Evolutionary conservation across 2,113 vertebrate species (phyloP).

Genomic region (Sylvietta virens): DNA sequence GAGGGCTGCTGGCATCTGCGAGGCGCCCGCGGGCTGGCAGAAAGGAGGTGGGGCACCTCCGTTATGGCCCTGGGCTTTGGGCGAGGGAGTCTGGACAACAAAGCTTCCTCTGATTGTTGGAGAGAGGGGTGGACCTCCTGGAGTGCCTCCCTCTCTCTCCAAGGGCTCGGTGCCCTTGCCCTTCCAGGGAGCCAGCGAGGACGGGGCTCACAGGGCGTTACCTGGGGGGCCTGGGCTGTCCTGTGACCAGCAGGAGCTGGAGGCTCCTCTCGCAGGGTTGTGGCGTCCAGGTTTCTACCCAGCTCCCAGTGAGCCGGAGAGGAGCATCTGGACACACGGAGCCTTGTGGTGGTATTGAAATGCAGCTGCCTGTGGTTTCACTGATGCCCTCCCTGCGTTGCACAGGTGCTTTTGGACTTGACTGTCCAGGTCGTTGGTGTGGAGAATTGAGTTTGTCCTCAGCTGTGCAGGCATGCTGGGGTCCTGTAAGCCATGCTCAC

Average conservation of each 20-base stretch:
- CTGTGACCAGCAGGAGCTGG: not conserved
- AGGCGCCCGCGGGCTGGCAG: not conserved
- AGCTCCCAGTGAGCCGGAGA: rapidly evolving
- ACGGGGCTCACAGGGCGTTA: rapidly evolving
- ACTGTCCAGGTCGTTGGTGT: not conserved
- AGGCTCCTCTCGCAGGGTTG: not conserved
- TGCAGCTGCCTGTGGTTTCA: not conserved
- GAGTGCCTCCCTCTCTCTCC: not conserved
- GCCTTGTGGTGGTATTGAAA: rapidly evolving
- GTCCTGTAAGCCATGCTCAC: rapidly evolving
- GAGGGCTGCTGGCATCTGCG: not conserved
- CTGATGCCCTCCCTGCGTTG: rapidly evolving
- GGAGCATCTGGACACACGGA: rapidly evolving
- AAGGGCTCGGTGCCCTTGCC: not conserved
- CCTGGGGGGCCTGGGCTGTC: not conserved
- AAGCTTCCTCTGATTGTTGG: not conserved
- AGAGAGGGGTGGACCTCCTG: not conserved
- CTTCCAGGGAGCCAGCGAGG: rapidly evolving
- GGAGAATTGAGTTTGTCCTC: not conserved
- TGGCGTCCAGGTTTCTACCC: not conserved
- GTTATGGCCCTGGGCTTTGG: not conserved
- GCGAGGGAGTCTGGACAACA: not conserved
- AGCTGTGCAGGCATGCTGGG: rapidly evolving
- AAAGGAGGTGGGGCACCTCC: not conserved
- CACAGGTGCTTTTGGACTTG: not conserved